These are phyloP conservation scores for Pogonocichla stellata DNA, from an alignment of 2,113 vertebrate species.

Conservation along the genomic window DNA sequence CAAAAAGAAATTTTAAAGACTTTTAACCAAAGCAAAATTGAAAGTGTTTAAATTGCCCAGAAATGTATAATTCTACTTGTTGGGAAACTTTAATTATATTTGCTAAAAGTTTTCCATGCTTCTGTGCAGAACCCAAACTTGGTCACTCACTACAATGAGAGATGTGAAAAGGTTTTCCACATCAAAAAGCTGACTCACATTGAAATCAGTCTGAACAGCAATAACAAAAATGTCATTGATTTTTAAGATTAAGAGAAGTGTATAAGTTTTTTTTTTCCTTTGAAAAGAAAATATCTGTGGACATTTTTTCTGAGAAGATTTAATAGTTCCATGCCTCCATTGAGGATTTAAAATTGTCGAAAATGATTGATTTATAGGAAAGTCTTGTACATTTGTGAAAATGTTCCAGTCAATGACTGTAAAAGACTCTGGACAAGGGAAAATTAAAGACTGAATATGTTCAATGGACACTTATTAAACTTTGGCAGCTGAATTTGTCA, in stretches of 20 bases:
- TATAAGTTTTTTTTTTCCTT: not conserved
- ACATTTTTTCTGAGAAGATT: not conserved
- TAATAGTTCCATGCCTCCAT: not conserved
- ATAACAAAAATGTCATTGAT: not conserved
- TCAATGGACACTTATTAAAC: not conserved
- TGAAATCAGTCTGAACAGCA: not conserved
- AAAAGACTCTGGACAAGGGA: not conserved
- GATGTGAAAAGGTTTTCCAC: not conserved
- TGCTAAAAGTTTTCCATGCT: not conserved
- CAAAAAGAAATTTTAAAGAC: not conserved
- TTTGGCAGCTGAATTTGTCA: not conserved
- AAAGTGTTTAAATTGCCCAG: not conserved
- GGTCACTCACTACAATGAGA: not conserved
- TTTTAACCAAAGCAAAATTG: not conserved
- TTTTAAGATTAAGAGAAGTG: not conserved
- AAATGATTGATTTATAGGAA: not conserved
- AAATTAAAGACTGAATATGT: not conserved
- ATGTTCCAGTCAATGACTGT: not conserved
- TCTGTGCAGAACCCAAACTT: not conserved
- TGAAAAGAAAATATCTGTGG: not conserved
- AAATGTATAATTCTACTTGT: not conserved
- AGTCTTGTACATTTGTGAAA: not conserved
- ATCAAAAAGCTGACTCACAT: not conserved
- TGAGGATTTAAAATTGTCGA: not conserved
- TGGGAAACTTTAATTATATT: not conserved